Conservation (phyloP, 2,797 vertebrate species). For the Buceros bicornis region DNA sequence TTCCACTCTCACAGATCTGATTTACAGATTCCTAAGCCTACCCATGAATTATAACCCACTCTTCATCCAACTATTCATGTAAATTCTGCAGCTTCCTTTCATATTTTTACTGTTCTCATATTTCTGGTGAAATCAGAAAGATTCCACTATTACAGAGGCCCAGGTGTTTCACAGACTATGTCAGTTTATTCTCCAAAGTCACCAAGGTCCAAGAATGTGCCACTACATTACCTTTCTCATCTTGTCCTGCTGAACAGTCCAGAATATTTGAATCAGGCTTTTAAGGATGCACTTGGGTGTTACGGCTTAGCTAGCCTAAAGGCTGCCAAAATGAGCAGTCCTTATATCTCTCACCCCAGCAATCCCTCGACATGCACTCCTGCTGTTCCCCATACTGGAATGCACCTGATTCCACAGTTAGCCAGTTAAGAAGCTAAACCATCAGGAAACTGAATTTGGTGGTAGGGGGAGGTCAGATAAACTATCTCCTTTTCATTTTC, state of each 20-base stretch:
- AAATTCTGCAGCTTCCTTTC: neutral
- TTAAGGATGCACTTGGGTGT: neutral
- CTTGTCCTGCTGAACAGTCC: neutral
- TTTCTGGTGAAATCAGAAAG: neutral
- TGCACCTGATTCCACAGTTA: neutral
- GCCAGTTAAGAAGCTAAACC: neutral
- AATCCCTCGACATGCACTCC: neutral
- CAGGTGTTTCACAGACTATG: neutral
- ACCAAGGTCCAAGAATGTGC: neutral
- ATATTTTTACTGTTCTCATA: neutral
- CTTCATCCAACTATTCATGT: neutral
- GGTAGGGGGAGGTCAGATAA: neutral
- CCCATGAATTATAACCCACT: neutral
- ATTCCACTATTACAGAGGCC: neutral
- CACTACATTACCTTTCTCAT: neutral
- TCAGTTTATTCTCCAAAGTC: neutral
- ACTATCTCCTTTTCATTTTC: neutral
- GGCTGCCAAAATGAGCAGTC: neutral
- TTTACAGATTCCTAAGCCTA: neutral
- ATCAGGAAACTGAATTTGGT: neutral
- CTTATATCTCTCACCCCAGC: neutral
- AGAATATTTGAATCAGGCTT: neutral
- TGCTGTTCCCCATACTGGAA: fast-evolving
- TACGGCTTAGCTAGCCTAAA: neutral
- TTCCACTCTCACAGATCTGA: neutral